phyloP scores from a whole-genome alignment of 2,113 vertebrate genomes.

The Corythornis cristatus region DNA sequence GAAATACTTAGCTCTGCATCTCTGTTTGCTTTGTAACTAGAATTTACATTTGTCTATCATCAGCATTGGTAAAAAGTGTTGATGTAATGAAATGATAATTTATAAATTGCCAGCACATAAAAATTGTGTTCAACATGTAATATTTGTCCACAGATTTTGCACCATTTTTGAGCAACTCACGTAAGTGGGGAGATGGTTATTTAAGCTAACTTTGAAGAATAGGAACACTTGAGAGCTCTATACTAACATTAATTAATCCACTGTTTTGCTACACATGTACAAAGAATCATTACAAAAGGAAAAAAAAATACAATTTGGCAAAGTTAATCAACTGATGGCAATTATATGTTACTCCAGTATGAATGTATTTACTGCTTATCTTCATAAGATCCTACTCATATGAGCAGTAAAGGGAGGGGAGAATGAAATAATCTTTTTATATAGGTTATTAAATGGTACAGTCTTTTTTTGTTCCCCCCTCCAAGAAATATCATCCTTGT shows the following conservation, averaged over 20 bases:
- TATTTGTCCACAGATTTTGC: slow-evolving; percentile 91
- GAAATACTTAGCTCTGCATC: neutral
- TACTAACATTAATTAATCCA: slow-evolving; percentile 70
- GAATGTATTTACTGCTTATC: neutral
- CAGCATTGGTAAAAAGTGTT: neutral
- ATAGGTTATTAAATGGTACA: neutral
- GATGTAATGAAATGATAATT: slow-evolving; percentile 23
- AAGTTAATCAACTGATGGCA: neutral
- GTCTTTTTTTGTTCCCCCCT: fast-evolving
- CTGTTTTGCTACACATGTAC: slow-evolving; percentile 75
- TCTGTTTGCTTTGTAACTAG: neutral
- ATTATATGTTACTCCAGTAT: neutral
- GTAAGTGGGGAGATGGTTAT: slow-evolving; percentile 84
- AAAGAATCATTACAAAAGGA: neutral
- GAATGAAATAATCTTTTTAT: neutral
- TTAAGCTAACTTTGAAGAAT: slow-evolving; percentile 72
- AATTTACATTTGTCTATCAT: neutral
- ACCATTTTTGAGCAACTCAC: slow-evolving; percentile 83
- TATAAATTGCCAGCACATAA: slow-evolving; percentile 14
- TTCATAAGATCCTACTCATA: neutral
- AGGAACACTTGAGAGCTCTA: slow-evolving; percentile 57
- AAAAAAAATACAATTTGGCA: neutral
- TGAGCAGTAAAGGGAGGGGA: neutral
- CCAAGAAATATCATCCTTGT: neutral
- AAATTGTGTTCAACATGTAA: slow-evolving; percentile 78